Evolutionary conservation across 2,113 vertebrate genomes (phyloP).

Genomic region (Ginglymostoma cirratum): DNA sequence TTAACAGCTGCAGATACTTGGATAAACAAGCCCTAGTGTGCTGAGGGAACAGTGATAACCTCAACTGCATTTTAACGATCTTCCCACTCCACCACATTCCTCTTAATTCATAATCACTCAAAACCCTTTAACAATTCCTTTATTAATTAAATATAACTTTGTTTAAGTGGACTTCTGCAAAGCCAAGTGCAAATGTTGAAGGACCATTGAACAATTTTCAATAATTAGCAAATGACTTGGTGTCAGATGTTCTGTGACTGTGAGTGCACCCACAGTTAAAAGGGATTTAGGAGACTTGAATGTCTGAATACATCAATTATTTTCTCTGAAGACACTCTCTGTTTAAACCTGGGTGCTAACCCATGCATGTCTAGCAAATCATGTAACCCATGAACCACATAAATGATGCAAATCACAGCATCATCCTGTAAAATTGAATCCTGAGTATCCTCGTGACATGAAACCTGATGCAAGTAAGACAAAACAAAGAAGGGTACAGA

Average conservation of each 20-base stretch:
- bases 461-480: neutral
- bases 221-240: constrained; percentile 32
- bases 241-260: neutral
- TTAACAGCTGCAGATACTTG: constrained; percentile 36
- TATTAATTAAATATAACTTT: constrained; percentile 34
- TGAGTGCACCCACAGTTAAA: neutral
- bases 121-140: constrained; percentile 31
- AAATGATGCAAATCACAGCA: constrained; percentile 3
- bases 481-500: neutral
- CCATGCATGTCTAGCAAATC: neutral
- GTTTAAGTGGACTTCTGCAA: constrained; percentile 25
- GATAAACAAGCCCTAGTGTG: constrained; percentile 27
- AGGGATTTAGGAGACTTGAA: neutral
- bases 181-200: constrained; percentile 16
- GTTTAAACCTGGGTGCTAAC: neutral
- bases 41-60: constrained; percentile 31
- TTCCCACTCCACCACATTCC: neutral
- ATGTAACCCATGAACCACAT: constrained; percentile 20
- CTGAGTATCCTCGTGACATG: neutral
- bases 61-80: constrained; percentile 32
- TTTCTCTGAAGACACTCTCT: neutral
- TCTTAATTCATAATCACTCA: constrained; percentile 33
- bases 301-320: constrained; percentile 26
- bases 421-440: constrained; percentile 18
- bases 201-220: constrained; percentile 17